Percentiles rank a stretch among this genome's conserved stretches.
Conservation (phyloP, 2,113 vertebrate species). For the Passer montanus region DNA sequence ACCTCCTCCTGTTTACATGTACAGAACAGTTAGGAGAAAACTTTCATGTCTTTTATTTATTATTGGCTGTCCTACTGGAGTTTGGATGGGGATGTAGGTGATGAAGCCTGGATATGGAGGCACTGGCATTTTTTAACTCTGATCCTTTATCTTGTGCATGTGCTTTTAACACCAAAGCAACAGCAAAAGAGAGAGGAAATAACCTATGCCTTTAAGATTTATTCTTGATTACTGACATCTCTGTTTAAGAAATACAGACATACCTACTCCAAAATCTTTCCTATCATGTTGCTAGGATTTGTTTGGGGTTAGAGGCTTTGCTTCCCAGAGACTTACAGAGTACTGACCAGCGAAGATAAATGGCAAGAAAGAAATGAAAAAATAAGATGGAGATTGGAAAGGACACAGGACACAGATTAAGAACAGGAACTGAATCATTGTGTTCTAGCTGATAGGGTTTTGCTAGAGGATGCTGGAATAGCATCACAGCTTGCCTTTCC, state of each 20-base stretch:
- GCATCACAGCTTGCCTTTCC: conserved; percentile 28
- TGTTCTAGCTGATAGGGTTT: not conserved
- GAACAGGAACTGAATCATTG: not conserved
- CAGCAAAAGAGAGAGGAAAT: not conserved
- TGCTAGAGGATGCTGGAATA: not conserved
- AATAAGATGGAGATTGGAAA: not conserved
- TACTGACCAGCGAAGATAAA: not conserved
- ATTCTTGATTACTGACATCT: not conserved
- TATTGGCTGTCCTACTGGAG: not conserved
- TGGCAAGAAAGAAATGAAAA: not conserved
- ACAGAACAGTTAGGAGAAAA: not conserved
- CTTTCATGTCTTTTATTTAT: not conserved
- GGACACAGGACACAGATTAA: not conserved
- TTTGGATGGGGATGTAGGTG: not conserved
- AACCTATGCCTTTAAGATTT: not conserved
- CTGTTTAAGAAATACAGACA: not conserved
- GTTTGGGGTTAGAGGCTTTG: not conserved
- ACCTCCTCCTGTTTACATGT: not conserved
- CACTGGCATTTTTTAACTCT: not conserved
- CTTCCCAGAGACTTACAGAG: not conserved
- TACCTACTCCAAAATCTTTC: not conserved
- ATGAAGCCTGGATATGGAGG: not conserved
- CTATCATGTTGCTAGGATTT: not conserved
- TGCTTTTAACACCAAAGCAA: not conserved
- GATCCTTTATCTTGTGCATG: not conserved